Evolutionary conservation across 2,888 invertebrate species (phyloP).

Genomic region (Dilophus febrilis): DNA sequence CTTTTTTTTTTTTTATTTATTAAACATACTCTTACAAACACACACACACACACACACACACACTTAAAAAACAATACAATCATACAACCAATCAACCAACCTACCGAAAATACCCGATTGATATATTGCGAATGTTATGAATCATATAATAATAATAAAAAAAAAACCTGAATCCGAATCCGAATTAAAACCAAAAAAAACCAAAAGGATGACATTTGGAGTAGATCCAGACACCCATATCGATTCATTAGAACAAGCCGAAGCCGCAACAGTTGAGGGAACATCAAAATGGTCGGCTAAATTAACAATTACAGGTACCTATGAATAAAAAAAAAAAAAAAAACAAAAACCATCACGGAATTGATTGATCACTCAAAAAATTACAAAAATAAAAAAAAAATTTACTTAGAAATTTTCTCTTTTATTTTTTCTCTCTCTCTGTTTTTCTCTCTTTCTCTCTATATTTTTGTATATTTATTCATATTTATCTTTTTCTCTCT

Average conservation of each 20-base stretch:
- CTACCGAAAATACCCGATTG: neutral
- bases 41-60: no score
- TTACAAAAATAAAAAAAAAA: no score
- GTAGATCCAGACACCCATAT: slow-evolving; percentile 96
- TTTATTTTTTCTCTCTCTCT: neutral
- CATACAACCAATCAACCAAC: no score
- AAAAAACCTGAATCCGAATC: slow-evolving; percentile 3
- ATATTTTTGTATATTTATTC: no score
- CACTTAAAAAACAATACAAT: slow-evolving; percentile 8
- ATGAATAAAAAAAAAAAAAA: slow-evolving; percentile 8
- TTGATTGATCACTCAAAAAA: no score
- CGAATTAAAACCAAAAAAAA: slow-evolving; percentile 5
- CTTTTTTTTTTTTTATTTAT: neutral
- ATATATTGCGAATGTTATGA: neutral
- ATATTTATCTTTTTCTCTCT: no score
- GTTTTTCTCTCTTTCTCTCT: neutral
- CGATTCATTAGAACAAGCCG: slow-evolving; percentile 93
- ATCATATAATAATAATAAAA: no score
- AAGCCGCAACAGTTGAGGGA: slow-evolving; percentile 95
- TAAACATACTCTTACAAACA: neutral
- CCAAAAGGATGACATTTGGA: slow-evolving; percentile 81
- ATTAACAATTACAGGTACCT: slow-evolving; percentile 97
- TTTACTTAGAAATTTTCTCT: neutral
- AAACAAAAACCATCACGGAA: neutral
- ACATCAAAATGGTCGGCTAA: slow-evolving; percentile 99